phyloP scores from a whole-genome alignment of 2,888 invertebrate species.

The Xiphydria camelus region DNA sequence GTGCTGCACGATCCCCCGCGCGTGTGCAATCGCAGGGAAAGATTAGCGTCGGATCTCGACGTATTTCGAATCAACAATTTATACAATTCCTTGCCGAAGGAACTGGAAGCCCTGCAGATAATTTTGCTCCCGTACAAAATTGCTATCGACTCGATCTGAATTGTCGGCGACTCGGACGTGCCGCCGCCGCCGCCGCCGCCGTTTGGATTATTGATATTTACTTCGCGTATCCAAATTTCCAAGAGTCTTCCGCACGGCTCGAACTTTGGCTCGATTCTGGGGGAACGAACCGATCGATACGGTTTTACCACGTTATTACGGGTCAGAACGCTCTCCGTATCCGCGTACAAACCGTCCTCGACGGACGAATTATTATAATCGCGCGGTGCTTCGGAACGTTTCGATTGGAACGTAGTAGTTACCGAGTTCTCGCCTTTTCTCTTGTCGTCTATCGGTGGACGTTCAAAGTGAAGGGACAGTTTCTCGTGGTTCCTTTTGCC shows the following conservation, averaged over 20 bases:
- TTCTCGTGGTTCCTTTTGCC: too few species aligned
- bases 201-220: slow-evolving; percentile 31
- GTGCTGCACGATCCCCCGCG: slow-evolving; percentile 32
- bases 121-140: slow-evolving; percentile 44
- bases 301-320: slow-evolving; percentile 44
- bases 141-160: slow-evolving; percentile 36
- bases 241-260: slow-evolving; percentile 38
- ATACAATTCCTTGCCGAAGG: slow-evolving; percentile 49
- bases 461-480: too few species aligned
- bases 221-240: slow-evolving; percentile 47
- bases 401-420: too few species aligned
- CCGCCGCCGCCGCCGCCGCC: too few species aligned
- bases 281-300: slow-evolving; percentile 28
- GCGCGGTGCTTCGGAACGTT: too few species aligned
- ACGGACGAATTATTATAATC: too few species aligned
- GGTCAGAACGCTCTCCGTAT: too few species aligned
- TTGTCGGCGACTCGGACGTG: slow-evolving; percentile 20
- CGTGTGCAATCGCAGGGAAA: slow-evolving; percentile 39
- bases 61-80: slow-evolving; percentile 42
- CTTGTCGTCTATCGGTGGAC: too few species aligned
- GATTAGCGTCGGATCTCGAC: slow-evolving; percentile 32
- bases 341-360: too few species aligned
- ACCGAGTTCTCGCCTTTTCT: too few species aligned
- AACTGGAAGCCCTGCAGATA: slow-evolving; percentile 40
- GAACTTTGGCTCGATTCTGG: slow-evolving; percentile 25